These are phyloP conservation scores for Bovichtus diacanthus DNA, from an alignment of 2,797 vertebrate genomes.

Conservation along the genomic window DNA sequence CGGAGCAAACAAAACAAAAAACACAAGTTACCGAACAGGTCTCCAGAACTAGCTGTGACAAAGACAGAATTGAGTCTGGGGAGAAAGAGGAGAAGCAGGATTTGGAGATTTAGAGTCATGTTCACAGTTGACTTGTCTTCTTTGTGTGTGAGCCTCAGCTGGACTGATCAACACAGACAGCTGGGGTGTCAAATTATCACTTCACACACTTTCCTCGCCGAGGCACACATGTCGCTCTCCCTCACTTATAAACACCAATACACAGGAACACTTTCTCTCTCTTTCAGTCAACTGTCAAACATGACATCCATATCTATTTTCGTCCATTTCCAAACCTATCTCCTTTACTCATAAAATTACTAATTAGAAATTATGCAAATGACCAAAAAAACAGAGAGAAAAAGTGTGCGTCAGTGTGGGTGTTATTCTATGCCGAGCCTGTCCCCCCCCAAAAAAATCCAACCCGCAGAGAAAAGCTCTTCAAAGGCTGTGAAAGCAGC, in stretches of 20 bases:
- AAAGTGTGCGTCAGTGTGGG: constrained; percentile 22
- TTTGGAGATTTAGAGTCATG: constrained; percentile 35
- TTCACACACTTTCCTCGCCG: constrained; percentile 28
- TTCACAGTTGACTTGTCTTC: constrained; percentile 36
- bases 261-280: constrained; percentile 36
- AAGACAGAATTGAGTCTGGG: constrained; percentile 87
- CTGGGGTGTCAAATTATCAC: constrained; percentile 47
- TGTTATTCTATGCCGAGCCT: constrained; percentile 17
- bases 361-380: constrained; percentile 76
- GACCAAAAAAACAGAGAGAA: constrained; percentile 56
- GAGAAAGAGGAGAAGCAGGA: constrained; percentile 59
- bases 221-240: constrained; percentile 21
- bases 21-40: constrained; percentile 82
- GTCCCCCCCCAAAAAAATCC: constrained; percentile 20
- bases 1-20: constrained; percentile 25
- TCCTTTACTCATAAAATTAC: constrained; percentile 48
- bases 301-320: constrained; percentile 34
- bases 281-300: constrained; percentile 17
- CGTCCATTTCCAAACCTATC: constrained; percentile 1
- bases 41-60: constrained; percentile 87
- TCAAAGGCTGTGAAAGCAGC: constrained; percentile 64
- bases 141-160: constrained; percentile 42
- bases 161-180: constrained; percentile 44
- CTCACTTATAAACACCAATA: constrained; percentile 28
- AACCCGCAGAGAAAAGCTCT: constrained; percentile 63